Conservation (phyloP, 2,113 vertebrate species). For the Ciconia maguari region DNA sequence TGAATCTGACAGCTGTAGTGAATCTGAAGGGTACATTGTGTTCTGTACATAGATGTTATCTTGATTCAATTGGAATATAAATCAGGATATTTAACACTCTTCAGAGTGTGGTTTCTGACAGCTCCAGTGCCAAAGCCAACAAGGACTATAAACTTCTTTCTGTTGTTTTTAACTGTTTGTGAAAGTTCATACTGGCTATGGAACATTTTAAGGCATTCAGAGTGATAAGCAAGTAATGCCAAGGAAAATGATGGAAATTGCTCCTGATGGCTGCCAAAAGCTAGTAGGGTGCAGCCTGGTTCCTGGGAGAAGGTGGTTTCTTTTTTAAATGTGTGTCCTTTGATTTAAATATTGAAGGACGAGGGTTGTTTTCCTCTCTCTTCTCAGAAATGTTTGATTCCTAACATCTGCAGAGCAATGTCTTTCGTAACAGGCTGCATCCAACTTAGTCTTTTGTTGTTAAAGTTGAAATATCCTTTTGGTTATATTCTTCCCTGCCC, state of each 20-base stretch:
- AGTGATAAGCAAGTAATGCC: neutral
- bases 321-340: neutral
- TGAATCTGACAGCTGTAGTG: conserved; percentile 26
- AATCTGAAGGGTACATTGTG: conserved; percentile 28
- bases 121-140: conserved; percentile 5
- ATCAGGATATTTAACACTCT: conserved; percentile 30
- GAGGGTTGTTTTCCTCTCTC: neutral
- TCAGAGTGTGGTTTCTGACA: neutral
- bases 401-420: neutral
- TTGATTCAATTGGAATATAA: conserved; percentile 23
- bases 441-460: neutral
- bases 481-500: neutral
- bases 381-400: neutral
- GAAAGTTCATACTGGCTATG: neutral
- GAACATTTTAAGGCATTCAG: neutral
- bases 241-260: neutral
- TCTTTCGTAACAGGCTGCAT: neutral
- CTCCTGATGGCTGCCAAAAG: neutral
- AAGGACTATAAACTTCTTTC: neutral
- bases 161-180: neutral
- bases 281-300: neutral
- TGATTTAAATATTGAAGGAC: neutral
- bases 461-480: neutral
- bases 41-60: conserved; percentile 19
- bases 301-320: neutral